Percentiles rank a stretch among this genome's conserved stretches.
Conservation (phyloP, 2,797 vertebrate genomes). For the Lates japonicus region DNA sequence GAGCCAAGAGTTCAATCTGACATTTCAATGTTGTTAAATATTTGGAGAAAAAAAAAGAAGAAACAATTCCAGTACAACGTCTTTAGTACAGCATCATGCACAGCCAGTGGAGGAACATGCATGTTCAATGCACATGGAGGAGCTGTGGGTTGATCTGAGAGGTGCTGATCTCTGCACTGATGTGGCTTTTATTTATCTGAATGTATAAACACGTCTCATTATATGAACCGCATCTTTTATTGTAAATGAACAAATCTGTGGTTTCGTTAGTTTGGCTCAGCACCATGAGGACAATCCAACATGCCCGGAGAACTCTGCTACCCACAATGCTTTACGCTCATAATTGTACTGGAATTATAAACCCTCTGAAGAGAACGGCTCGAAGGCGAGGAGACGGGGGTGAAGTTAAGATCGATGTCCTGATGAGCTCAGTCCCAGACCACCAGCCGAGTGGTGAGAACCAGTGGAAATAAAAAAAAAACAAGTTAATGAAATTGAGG, state of each 20-base stretch:
- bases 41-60: conserved; percentile 34
- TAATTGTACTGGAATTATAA: conserved; percentile 84
- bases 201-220: conserved; percentile 7
- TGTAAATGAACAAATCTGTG: conserved; percentile 38
- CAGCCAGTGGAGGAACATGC: conserved; percentile 82
- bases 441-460: conserved; percentile 40
- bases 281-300: conserved; percentile 36
- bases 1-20: conserved; percentile 78
- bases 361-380: conserved; percentile 54
- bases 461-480: background rate
- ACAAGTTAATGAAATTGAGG: conserved; percentile 42
- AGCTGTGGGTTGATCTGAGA: conserved; percentile 36
- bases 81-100: conserved; percentile 82
- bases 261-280: conserved; percentile 45
- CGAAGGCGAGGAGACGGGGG: conserved; percentile 33
- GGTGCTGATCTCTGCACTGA: conserved; percentile 32
- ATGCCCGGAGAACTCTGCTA: conserved; percentile 53
- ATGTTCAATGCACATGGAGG: conserved; percentile 68
- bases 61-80: conserved; percentile 84
- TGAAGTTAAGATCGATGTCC: conserved; percentile 28
- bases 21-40: conserved; percentile 83
- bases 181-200: conserved; percentile 39
- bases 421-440: conserved; percentile 41
- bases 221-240: conserved; percentile 24
- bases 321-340: conserved; percentile 73